A percentile compares a stretch with the other conserved stretches of the same genome.
phyloP scores from a whole-genome alignment of 1,140 invertebrate species.

The Leptopilina boulardi region DNA sequence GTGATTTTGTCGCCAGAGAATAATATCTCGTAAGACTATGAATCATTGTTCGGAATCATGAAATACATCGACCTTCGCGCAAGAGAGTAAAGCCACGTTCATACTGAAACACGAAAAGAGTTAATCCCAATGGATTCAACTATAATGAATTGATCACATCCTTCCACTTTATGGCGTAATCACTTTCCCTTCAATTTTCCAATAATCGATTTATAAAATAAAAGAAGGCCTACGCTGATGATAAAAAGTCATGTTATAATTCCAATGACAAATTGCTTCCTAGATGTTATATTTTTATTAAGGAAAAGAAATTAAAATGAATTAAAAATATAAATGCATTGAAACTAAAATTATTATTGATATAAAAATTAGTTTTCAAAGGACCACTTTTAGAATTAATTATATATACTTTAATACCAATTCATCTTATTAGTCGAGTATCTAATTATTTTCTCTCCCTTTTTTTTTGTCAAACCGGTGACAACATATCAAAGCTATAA shows the following conservation, averaged over 20 bases:
- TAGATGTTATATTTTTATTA: too few species aligned
- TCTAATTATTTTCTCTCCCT: too few species aligned
- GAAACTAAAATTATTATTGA: too few species aligned
- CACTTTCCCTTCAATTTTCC: constrained; percentile 20
- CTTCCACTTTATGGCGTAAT: background rate
- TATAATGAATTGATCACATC: constrained; percentile 24
- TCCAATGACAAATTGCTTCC: background rate
- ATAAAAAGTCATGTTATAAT: background rate
- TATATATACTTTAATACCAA: too few species aligned
- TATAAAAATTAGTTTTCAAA: too few species aligned
- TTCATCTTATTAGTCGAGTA: too few species aligned
- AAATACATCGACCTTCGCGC: background rate
- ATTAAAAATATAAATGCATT: background rate
- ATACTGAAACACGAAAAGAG: constrained; percentile 10
- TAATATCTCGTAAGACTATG: background rate
- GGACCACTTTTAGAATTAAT: too few species aligned
- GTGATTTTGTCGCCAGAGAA: too few species aligned
- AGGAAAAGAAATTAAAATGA: background rate
- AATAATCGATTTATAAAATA: constrained; percentile 16
- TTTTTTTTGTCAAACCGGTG: too few species aligned
- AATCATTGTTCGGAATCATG: constrained; percentile 1
- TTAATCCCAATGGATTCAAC: background rate
- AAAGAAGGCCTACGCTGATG: background rate
- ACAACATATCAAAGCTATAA: too few species aligned
- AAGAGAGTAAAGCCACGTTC: background rate